These are phyloP conservation scores for Notolabrus celidotus DNA, from an alignment of 2,797 vertebrate genomes.

Conservation along the genomic window DNA sequence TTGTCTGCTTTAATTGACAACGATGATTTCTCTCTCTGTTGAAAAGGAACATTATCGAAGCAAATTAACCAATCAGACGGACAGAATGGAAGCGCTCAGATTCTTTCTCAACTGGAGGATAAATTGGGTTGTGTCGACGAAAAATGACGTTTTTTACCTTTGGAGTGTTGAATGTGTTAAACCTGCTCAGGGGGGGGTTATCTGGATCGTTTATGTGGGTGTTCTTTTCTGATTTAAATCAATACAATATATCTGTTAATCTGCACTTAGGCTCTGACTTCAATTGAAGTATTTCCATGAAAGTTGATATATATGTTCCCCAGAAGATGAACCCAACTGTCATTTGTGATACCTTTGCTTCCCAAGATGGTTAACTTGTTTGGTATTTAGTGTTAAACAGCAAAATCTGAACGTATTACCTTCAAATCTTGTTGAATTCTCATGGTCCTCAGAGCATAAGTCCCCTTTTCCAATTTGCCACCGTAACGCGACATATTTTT, in stretches of 20 bases:
- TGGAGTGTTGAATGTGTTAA: not conserved
- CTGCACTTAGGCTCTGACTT: not conserved
- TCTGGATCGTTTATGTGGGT: not conserved
- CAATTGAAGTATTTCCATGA: too few relatives aligned
- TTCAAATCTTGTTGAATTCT: too few relatives aligned
- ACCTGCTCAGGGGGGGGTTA: not conserved
- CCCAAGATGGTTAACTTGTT: too few relatives aligned
- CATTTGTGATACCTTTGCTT: too few relatives aligned
- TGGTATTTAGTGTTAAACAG: too few relatives aligned
- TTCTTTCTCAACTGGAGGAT: not conserved
- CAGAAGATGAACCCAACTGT: too few relatives aligned
- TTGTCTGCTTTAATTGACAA: conserved; percentile 62
- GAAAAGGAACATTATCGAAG: conserved; percentile 37
- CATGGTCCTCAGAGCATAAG: too few relatives aligned
- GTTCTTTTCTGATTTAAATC: conserved; percentile 2
- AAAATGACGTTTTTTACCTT: not conserved
- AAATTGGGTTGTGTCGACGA: conserved; percentile 7
- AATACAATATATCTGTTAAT: not conserved
- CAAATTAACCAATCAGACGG: conserved; percentile 27
- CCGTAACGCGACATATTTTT: too few relatives aligned
- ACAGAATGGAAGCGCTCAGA: not conserved
- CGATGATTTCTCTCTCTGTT: conserved; percentile 28
- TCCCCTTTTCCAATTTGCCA: too few relatives aligned
- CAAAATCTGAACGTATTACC: too few relatives aligned
- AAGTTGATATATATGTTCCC: too few relatives aligned